Evolutionary conservation across 2,888 invertebrate species (phyloP).

Genomic region (Pterostichus niger): DNA sequence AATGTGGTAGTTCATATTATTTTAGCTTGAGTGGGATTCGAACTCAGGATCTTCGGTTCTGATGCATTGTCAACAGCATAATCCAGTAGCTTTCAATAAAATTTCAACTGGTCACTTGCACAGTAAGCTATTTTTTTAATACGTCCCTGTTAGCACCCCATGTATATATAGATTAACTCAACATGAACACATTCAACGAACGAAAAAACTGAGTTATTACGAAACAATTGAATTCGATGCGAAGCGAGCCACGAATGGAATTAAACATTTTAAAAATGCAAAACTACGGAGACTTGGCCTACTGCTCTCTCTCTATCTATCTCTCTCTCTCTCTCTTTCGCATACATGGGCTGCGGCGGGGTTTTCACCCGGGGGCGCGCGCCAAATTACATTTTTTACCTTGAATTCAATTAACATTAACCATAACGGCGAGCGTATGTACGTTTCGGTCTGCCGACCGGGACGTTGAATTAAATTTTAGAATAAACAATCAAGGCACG

Average conservation of each 20-base stretch:
- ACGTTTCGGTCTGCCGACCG: slow-evolving; percentile 68
- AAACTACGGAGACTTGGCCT: slow-evolving; percentile 56
- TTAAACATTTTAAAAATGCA: slow-evolving; percentile 67
- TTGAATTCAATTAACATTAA: slow-evolving; percentile 70
- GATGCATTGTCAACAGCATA: no score
- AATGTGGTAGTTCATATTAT: no score
- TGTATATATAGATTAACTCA: slow-evolving; percentile 26
- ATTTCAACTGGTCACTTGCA: no score
- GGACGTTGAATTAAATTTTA: slow-evolving; percentile 69
- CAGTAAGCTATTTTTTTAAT: no score
- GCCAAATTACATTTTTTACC: slow-evolving; percentile 70
- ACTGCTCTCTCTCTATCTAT: slow-evolving; percentile 2
- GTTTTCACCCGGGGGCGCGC: slow-evolving; percentile 64
- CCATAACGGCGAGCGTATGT: slow-evolving; percentile 64
- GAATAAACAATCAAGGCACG: slow-evolving; percentile 45
- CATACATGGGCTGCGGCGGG: slow-evolving; percentile 17
- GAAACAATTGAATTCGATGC: slow-evolving; percentile 62
- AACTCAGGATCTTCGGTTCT: no score
- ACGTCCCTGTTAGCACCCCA: background rate
- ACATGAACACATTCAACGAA: slow-evolving; percentile 9
- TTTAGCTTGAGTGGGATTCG: no score
- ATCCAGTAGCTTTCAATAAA: no score
- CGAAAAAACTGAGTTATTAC: slow-evolving; percentile 63
- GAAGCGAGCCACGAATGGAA: slow-evolving; percentile 58
- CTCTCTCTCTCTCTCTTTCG: background rate